Conservation (phyloP, 2,113 vertebrate species). For the Rhodinocichla rosea region DNA sequence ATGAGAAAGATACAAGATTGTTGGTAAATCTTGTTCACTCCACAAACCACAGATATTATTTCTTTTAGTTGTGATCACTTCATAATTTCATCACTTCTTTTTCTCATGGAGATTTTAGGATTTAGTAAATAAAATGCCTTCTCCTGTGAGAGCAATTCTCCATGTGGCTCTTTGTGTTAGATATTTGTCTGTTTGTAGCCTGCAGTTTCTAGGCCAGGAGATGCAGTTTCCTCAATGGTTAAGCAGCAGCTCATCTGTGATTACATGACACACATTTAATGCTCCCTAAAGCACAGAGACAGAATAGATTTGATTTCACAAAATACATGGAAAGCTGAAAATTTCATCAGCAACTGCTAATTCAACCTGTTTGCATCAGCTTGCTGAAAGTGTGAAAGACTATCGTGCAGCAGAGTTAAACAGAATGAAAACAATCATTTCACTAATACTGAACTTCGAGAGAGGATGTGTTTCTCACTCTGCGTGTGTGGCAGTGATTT, state of each 20-base stretch:
- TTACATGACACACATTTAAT: not conserved
- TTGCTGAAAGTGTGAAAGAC: not conserved
- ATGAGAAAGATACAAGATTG: not conserved
- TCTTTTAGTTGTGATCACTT: not conserved
- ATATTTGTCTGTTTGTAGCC: not conserved
- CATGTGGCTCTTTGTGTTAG: not conserved
- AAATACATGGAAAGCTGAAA: not conserved
- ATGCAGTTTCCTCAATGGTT: not conserved
- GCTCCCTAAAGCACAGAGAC: not conserved
- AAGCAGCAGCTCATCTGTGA: not conserved
- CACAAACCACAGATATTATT: not conserved
- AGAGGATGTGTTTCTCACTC: not conserved
- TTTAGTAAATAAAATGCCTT: not conserved
- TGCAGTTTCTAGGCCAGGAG: not conserved
- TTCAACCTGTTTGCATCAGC: not conserved
- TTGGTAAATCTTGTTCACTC: not conserved
- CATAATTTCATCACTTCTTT: not conserved
- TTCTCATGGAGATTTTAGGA: not conserved
- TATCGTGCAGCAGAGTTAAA: not conserved
- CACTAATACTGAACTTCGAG: not conserved
- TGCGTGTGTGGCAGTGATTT: not conserved
- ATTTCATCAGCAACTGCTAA: not conserved
- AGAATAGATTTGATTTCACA: not conserved
- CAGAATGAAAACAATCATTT: not conserved
- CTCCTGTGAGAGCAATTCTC: not conserved